Conservation (phyloP, 2,888 invertebrate species). For the Alsophila aescularia region DNA sequence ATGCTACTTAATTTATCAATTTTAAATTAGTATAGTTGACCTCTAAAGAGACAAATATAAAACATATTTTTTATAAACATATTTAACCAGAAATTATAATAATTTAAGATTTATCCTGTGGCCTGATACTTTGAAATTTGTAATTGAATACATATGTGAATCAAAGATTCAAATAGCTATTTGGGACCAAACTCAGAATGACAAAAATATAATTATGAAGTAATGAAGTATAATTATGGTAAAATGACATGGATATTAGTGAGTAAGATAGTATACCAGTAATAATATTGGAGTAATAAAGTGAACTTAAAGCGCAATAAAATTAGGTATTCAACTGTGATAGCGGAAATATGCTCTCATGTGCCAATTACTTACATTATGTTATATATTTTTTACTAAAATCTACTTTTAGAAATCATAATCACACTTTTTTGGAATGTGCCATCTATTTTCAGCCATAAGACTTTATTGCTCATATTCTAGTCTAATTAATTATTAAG, state of each 20-base stretch:
- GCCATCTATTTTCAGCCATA: conserved; percentile 75
- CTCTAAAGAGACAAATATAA: conserved; percentile 49
- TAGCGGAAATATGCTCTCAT: conserved; percentile 63
- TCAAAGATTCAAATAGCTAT: conserved; percentile 54
- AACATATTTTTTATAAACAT: conserved; percentile 44
- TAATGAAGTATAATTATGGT: neutral
- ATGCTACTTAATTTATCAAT: conserved; percentile 62
- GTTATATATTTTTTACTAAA: conserved; percentile 9
- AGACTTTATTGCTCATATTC: conserved; percentile 81
- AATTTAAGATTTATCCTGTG: conserved; percentile 16
- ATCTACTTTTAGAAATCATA: conserved; percentile 21
- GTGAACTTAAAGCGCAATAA: conserved; percentile 62
- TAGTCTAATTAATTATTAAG: conserved; percentile 72
- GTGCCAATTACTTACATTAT: conserved; percentile 59
- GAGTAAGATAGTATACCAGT: conserved; percentile 40
- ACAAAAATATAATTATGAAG: neutral
- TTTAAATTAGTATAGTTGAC: conserved; percentile 35
- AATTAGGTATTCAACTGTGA: conserved; percentile 68
- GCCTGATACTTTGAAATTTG: conserved; percentile 37
- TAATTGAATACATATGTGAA: conserved; percentile 42
- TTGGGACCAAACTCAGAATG: conserved; percentile 50
- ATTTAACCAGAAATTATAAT: conserved; percentile 21
- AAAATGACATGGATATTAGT: conserved; percentile 27
- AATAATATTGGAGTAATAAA: conserved; percentile 47
- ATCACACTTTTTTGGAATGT: conserved; percentile 48